Evolutionary conservation across 2,797 vertebrate species (phyloP).

Genomic region (Macropodus opercularis): DNA sequence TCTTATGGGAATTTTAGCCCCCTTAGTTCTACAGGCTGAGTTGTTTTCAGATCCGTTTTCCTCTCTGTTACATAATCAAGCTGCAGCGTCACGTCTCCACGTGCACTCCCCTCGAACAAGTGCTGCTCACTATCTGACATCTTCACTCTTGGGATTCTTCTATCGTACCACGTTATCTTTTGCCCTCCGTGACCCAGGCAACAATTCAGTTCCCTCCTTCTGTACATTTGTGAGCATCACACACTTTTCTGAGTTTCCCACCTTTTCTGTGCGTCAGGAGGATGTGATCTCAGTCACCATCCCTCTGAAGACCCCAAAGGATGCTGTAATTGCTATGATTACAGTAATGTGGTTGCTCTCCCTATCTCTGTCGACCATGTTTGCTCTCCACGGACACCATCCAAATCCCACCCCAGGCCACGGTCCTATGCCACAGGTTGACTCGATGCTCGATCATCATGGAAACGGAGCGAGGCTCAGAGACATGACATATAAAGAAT

Average conservation of each 20-base stretch:
- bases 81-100: constrained; percentile 28
- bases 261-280: constrained; percentile 38
- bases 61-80: constrained; percentile 45
- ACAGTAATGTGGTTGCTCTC: constrained; percentile 53
- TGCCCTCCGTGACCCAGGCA: constrained; percentile 20
- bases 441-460: constrained; percentile 34
- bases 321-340: constrained; percentile 72
- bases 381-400: constrained; percentile 33
- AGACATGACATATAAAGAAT: constrained; percentile 9
- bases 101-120: not conserved
- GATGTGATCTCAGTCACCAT: constrained; percentile 57
- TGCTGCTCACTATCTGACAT: constrained; percentile 28
- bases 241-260: constrained; percentile 12
- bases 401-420: constrained; percentile 59
- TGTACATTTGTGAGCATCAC: constrained; percentile 7
- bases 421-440: constrained; percentile 32
- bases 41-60: constrained; percentile 29
- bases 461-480: constrained; percentile 49
- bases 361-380: not conserved
- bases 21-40: constrained; percentile 20
- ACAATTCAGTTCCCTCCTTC: constrained; percentile 19
- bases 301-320: constrained; percentile 49
- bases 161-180: constrained; percentile 32
- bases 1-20: constrained; percentile 33
- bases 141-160: constrained; percentile 29